Percentiles rank a stretch among this genome's conserved stretches.
Evolutionary conservation across 2,113 vertebrate genomes (phyloP).

Genomic region (Colossoma macropomum): DNA sequence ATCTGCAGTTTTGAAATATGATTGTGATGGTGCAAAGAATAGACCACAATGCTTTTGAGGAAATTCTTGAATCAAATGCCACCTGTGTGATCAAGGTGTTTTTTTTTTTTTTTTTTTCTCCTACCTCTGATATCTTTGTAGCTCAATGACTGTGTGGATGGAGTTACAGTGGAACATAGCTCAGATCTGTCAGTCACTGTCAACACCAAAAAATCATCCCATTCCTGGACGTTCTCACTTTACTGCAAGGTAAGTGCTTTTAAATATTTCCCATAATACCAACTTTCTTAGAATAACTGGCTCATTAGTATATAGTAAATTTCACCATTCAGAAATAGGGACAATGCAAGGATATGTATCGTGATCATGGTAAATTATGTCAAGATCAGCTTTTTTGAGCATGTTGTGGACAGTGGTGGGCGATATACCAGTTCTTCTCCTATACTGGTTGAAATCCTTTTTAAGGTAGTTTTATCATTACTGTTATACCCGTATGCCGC

Average conservation of each 20-base stretch:
- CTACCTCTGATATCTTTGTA: conserved; percentile 60
- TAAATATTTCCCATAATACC: not conserved
- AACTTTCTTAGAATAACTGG: not conserved
- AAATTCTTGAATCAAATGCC: not conserved
- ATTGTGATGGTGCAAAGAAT: not conserved
- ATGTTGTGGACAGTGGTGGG: no score
- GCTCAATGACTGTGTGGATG: conserved; percentile 95
- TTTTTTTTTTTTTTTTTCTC: not conserved
- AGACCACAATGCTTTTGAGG: not conserved
- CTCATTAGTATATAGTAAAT: not conserved
- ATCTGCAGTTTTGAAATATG: no score
- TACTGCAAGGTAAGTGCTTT: conserved; percentile 90
- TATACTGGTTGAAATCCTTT: no score
- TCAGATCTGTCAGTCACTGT: conserved; percentile 93
- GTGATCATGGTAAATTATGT: no score
- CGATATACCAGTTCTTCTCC: no score
- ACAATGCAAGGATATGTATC: not conserved
- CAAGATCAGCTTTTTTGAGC: no score
- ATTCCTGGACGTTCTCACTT: conserved; percentile 95
- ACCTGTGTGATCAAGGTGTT: not conserved
- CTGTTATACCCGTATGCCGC: no score
- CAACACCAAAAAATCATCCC: conserved; percentile 93
- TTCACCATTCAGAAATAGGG: no score
- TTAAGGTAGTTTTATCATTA: no score
- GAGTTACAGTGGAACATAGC: conserved; percentile 90